Conservation (phyloP, 2,888 invertebrate species). For the Zeuzera pyrina region DNA sequence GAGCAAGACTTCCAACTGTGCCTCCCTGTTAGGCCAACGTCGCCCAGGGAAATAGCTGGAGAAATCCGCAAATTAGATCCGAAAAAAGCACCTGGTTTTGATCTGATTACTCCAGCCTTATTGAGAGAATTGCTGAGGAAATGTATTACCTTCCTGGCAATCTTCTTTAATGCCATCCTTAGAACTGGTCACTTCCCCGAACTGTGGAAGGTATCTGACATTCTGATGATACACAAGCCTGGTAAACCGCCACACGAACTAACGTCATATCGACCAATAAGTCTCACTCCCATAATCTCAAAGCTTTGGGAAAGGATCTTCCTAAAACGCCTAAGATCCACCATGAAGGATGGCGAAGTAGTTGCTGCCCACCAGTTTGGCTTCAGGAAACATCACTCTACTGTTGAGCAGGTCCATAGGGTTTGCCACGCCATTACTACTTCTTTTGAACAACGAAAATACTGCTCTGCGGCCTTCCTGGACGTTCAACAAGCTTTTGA, state of each 20-base stretch:
- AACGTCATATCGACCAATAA: constrained; percentile 1
- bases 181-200: constrained; percentile 5
- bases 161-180: constrained; percentile 11
- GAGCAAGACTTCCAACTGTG: too few relatives aligned
- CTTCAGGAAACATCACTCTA: constrained; percentile 1
- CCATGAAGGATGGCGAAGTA: not conserved
- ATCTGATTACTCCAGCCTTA: too few relatives aligned
- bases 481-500: too few relatives aligned
- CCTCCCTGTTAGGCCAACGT: too few relatives aligned
- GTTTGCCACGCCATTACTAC: not conserved
- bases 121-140: constrained; percentile 13
- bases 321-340: too few relatives aligned
- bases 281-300: not conserved
- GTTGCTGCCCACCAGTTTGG: constrained; percentile 1
- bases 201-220: constrained; percentile 17
- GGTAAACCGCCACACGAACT: constrained; percentile 19
- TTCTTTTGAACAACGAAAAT: constrained; percentile 1
- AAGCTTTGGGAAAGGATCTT: constrained; percentile 1
- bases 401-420: constrained; percentile 1
- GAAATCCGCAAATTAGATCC: too few relatives aligned
- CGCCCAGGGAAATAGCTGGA: too few relatives aligned
- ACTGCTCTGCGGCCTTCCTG: too few relatives aligned
- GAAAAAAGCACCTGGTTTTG: too few relatives aligned
- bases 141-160: constrained; percentile 6
- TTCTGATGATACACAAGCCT: constrained; percentile 18